phyloP scores from a whole-genome alignment of 1,140 invertebrate species.

The Zaprionus taronus region DNA sequence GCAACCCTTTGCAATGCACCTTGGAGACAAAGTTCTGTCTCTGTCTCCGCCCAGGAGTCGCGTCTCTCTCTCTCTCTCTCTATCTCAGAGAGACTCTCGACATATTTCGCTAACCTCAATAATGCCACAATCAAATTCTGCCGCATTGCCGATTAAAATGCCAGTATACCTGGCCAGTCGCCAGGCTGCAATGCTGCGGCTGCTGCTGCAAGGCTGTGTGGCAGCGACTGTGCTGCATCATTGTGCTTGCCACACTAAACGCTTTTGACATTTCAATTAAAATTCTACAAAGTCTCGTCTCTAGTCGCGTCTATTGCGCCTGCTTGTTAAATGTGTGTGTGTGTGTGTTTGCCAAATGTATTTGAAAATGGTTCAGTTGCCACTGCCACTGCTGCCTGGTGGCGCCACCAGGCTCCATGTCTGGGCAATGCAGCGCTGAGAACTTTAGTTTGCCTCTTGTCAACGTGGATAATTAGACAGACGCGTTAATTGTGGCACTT shows the following conservation, averaged over 20 bases:
- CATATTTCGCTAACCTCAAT: conserved; percentile 75
- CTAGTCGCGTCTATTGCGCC: conserved; percentile 24
- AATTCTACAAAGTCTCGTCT: conserved; percentile 74
- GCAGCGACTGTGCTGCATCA: conserved; percentile 48
- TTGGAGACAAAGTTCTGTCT: neutral
- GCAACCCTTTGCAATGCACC: neutral
- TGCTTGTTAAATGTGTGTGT: conserved; percentile 67
- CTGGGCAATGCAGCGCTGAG: conserved; percentile 16
- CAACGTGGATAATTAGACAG: conserved; percentile 69
- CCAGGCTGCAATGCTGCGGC: conserved; percentile 39
- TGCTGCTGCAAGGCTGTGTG: conserved; percentile 13
- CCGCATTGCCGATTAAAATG: conserved; percentile 68
- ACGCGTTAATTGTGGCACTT: conserved; percentile 73
- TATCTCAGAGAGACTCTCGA: conserved; percentile 37
- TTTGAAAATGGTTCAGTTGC: conserved; percentile 60
- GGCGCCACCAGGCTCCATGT: conserved; percentile 36
- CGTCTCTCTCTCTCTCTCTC: neutral
- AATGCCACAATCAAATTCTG: conserved; percentile 68
- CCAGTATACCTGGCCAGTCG: conserved; percentile 46
- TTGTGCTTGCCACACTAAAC: conserved; percentile 74
- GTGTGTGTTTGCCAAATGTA: conserved; percentile 64
- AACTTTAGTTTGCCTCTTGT: conserved; percentile 48
- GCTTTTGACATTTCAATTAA: conserved; percentile 83
- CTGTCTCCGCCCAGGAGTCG: too few species aligned
- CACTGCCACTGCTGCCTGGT: neutral